Percentiles rank a stretch among this genome's conserved stretches.
These are phyloP conservation scores for Mesitornis unicolor DNA, from an alignment of 2,113 vertebrate species.

Conservation along the genomic window DNA sequence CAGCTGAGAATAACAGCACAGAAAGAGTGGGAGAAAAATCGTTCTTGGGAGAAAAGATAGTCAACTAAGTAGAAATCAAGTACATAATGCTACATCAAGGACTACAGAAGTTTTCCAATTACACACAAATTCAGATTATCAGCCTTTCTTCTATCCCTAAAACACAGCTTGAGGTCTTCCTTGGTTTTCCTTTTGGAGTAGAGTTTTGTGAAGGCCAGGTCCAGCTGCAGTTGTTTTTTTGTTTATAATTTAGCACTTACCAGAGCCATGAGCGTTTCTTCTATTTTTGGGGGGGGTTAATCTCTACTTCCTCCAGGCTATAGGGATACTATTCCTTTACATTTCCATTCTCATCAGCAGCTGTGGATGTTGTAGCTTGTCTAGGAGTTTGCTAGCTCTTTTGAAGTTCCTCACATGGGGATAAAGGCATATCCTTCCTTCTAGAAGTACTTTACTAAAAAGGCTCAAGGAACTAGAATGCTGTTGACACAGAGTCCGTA, in stretches of 20 bases:
- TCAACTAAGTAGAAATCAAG: background rate
- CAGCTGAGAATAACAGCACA: background rate
- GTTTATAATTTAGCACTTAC: constrained; percentile 38
- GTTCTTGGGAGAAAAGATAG: background rate
- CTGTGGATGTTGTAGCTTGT: background rate
- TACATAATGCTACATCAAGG: background rate
- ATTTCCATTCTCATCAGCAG: background rate
- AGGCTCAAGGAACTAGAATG: background rate
- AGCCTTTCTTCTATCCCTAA: background rate
- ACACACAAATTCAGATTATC: background rate
- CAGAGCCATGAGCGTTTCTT: background rate
- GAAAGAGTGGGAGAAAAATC: background rate
- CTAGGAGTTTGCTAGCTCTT: background rate
- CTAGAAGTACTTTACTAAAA: background rate
- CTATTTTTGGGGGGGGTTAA: background rate
- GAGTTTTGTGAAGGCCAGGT: background rate
- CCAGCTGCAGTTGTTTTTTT: background rate
- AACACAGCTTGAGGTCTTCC: background rate
- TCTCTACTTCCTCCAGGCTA: background rate
- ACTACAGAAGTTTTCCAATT: background rate
- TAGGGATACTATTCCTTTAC: background rate
- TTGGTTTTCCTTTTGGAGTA: background rate
- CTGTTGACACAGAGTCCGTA: background rate
- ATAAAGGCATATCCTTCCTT: background rate
- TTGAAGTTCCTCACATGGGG: background rate